These are phyloP conservation scores for Pogonognathellus flavescens DNA, from an alignment of 1,140 invertebrate genomes.

Conservation along the genomic window DNA sequence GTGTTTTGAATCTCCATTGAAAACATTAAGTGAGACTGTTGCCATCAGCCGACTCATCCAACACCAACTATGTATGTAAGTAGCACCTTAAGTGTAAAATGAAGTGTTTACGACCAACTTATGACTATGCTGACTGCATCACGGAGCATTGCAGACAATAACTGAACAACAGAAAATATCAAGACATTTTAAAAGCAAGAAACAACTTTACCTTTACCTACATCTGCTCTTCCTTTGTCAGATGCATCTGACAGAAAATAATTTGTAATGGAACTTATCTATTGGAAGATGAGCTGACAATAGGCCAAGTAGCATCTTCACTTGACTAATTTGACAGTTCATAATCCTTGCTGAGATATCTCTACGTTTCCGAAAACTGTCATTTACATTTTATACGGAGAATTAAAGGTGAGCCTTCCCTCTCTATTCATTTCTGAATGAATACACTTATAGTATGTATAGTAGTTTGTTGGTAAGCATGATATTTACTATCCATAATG, in stretches of 20 bases:
- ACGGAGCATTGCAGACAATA: not conserved
- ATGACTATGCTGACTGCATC: constrained; percentile 24
- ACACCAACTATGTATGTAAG: too few species aligned
- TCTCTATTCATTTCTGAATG: not conserved
- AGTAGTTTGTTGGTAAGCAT: not conserved
- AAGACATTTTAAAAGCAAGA: not conserved
- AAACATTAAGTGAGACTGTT: not conserved
- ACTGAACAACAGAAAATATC: not conserved
- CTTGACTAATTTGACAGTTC: not conserved
- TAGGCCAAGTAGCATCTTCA: not conserved
- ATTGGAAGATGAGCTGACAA: constrained; percentile 4
- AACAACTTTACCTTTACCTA: not conserved
- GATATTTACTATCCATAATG: not conserved
- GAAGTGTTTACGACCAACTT: constrained; percentile 27
- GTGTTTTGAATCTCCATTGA: not conserved
- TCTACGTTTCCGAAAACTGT: not conserved
- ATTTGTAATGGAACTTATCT: constrained; percentile 45
- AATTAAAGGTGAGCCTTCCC: not conserved
- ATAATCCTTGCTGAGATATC: not conserved
- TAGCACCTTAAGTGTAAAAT: constrained; percentile 52
- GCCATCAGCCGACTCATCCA: too few species aligned
- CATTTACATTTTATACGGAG: not conserved
- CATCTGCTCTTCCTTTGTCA: constrained; percentile 8
- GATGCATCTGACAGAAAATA: not conserved
- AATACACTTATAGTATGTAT: not conserved